phyloP scores from a whole-genome alignment of 1,140 invertebrate genomes.

The Calephelis nemesis region DNA sequence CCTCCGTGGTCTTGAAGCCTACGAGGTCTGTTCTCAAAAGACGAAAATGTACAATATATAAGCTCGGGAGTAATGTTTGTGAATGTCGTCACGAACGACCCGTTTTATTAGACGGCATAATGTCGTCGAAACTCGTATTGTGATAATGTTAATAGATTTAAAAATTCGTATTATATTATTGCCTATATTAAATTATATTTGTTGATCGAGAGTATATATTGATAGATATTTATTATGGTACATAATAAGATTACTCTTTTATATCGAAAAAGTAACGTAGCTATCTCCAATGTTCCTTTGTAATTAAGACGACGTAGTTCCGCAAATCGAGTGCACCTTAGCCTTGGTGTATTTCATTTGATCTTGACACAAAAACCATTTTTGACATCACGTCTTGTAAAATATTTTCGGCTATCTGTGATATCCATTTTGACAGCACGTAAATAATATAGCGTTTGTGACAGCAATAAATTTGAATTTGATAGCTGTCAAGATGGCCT shows the following conservation, averaged over 20 bases:
- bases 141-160: constrained; percentile 73
- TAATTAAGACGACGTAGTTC: constrained; percentile 49
- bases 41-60: constrained; percentile 41
- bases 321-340: constrained; percentile 34
- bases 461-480: too few species aligned
- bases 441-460: too few species aligned
- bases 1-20: constrained; percentile 19
- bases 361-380: not conserved
- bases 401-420: too few species aligned
- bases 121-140: constrained; percentile 70
- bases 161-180: constrained; percentile 72
- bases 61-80: constrained; percentile 44
- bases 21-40: constrained; percentile 24
- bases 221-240: constrained; percentile 73
- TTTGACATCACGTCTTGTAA: too few species aligned
- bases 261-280: constrained; percentile 56
- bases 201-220: constrained; percentile 75
- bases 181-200: constrained; percentile 75
- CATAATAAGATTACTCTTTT: constrained; percentile 70
- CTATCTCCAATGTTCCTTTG: constrained; percentile 59
- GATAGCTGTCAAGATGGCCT: too few species aligned
- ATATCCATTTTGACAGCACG: too few species aligned
- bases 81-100: constrained; percentile 48
- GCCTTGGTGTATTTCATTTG: constrained; percentile 18
- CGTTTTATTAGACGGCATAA: constrained; percentile 64